Base-by-base conservation (phyloP, 1,140 invertebrate genomes). In the Trichonephila clavata region DNA sequence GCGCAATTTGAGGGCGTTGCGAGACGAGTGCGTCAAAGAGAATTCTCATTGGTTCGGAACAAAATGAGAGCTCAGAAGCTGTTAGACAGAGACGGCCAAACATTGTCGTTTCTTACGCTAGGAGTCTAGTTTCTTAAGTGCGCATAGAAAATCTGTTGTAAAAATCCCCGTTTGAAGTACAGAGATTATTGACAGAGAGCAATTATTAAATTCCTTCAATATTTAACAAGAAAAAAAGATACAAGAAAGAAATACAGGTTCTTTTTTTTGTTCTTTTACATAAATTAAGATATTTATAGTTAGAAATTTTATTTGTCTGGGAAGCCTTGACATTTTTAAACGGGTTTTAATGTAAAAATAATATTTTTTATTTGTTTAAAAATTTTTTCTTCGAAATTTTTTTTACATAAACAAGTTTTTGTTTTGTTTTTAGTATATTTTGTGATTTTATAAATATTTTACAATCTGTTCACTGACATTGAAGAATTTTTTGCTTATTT, bases 11-110 rank as follows among this genome's bases (percentile, higher is more conserved):
- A 32, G 83, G 50, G 50, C 50, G 83, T 59, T 84, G 83, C 50
- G 83, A 50, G 83, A 6, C 57, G 57, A 39, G 39, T 77, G 71
- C 71, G 71, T 77, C 71, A 77, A 77, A 57, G 60, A 43, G 60
- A 87, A 16, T 65, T 61, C 32, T 59, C 57, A 65, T 65, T 87
- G 59, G 61, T 60, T 16, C 5, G 27, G 32, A 20, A 32, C 32
- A 87, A 87, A 87, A 87, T 87, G 86, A 87, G 32, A 7, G 20
- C 60, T 21, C 86, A 87, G 59, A 39, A 24, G 59, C 86, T 61
- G 20, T 63, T 87, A 24, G 32, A 21, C 32, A 43, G 60, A 60
- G 60, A 87, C 32, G 60, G 32, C 10, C 32, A 65, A 84, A 59
- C 21, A 24, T 21, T 24, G 14, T 24, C 14, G 21, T 43, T 84